Percentiles rank a stretch among this genome's conserved stretches.
Conservation (phyloP, 2,888 invertebrate species). For the Sepioteuthis lessoniana region DNA sequence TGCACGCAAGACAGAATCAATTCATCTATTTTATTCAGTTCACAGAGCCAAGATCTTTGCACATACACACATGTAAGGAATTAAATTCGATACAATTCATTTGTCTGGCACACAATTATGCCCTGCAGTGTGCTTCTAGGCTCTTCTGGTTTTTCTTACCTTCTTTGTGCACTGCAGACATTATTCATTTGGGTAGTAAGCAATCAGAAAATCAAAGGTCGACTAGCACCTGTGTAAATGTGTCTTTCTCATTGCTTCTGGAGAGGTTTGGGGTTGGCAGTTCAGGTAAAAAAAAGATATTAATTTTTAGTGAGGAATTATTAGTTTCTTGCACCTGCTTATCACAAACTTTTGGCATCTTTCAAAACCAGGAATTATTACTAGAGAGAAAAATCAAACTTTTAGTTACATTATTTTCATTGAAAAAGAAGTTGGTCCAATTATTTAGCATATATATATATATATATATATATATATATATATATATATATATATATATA, state of each 20-base stretch:
- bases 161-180: background rate
- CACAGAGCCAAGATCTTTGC: background rate
- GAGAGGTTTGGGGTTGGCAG: background rate
- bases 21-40: background rate
- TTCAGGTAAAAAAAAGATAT: background rate
- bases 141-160: background rate
- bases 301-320: background rate
- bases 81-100: background rate
- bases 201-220: background rate
- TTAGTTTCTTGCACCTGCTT: background rate
- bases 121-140: background rate
- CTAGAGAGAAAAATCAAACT: background rate
- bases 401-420: background rate
- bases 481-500: no score
- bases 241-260: background rate
- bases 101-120: background rate
- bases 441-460: background rate
- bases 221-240: background rate
- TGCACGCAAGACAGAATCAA: background rate
- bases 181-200: background rate
- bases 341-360: background rate
- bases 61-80: background rate
- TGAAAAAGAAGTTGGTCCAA: background rate
- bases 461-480: no score
- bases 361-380: background rate